These are phyloP conservation scores for Meloidogyne floridensis DNA, from an alignment of 1,140 invertebrate species.

Conservation along the genomic window DNA sequence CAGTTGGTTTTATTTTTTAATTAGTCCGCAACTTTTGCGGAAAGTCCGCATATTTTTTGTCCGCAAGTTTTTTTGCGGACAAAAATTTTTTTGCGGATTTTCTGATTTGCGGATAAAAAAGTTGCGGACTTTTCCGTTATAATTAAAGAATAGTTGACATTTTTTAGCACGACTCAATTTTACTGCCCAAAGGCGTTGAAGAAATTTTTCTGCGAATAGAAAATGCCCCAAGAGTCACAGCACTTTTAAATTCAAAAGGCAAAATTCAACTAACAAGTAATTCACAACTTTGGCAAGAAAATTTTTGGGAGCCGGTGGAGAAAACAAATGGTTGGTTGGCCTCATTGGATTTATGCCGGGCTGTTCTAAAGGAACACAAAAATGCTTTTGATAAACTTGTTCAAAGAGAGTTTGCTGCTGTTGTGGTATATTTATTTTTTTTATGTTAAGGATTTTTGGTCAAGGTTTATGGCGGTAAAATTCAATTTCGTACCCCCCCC, in stretches of 20 bases:
- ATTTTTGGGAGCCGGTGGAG: slow-evolving; percentile 49
- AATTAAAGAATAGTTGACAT: slow-evolving; percentile 8
- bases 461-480: too few relatives aligned
- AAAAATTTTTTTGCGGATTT: too few relatives aligned
- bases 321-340: slow-evolving; percentile 56
- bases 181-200: slow-evolving; percentile 50
- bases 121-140: too few relatives aligned
- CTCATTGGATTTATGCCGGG: slow-evolving; percentile 56
- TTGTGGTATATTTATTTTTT: slow-evolving; percentile 30
- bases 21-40: not conserved
- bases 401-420: slow-evolving; percentile 48
- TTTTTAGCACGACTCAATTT: slow-evolving; percentile 39
- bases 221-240: slow-evolving; percentile 18
- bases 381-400: slow-evolving; percentile 53
- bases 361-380: slow-evolving; percentile 43
- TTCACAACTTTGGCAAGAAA: slow-evolving; percentile 42
- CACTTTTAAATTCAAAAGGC: not conserved
- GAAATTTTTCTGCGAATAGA: slow-evolving; percentile 55
- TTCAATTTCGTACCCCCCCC: too few relatives aligned
- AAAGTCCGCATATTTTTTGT: too few relatives aligned
- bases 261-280: slow-evolving; percentile 14
- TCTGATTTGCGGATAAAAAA: too few relatives aligned
- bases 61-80: too few relatives aligned
- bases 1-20: slow-evolving; percentile 26
- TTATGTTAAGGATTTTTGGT: too few relatives aligned